Percentiles rank a stretch among this genome's conserved stretches.
These are phyloP conservation scores for Acronicta aceris DNA, from an alignment of 2,888 invertebrate genomes.

Conservation along the genomic window DNA sequence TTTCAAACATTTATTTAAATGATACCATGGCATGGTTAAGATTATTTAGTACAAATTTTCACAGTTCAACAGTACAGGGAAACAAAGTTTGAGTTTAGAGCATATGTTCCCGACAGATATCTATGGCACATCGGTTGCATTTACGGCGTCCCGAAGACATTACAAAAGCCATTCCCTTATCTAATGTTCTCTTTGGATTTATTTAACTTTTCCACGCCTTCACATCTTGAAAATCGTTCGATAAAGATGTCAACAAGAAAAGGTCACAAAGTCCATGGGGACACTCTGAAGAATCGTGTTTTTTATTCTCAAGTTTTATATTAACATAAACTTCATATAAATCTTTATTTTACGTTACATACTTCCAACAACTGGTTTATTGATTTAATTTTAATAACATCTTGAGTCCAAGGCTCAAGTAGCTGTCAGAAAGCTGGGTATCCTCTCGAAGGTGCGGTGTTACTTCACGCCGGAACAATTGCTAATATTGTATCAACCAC, in stretches of 20 bases:
- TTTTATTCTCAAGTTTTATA: conserved; percentile 61
- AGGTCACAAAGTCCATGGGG: conserved; percentile 75
- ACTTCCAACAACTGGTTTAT: background rate
- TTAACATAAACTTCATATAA: conserved; percentile 19
- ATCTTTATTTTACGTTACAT: background rate
- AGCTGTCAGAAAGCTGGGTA: too few species aligned
- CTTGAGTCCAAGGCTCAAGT: too few species aligned
- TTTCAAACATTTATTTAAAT: too few species aligned
- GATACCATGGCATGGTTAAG: background rate
- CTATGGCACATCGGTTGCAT: conserved; percentile 86
- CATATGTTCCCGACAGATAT: conserved; percentile 79
- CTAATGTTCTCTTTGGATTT: conserved; percentile 87
- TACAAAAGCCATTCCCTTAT: conserved; percentile 88
- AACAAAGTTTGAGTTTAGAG: conserved; percentile 70
- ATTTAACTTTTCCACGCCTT: conserved; percentile 88
- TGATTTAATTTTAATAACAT: too few species aligned
- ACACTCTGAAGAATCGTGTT: conserved; percentile 64
- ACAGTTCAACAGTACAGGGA: conserved; percentile 21
- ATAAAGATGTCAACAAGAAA: conserved; percentile 86
- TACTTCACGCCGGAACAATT: too few species aligned
- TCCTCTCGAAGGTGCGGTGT: too few species aligned
- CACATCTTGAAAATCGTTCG: conserved; percentile 84
- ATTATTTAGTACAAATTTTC: background rate
- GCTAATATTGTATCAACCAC: too few species aligned
- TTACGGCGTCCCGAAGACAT: conserved; percentile 88